These are phyloP conservation scores for Stenodema calcarata DNA, from an alignment of 2,888 invertebrate species.

Conservation along the genomic window DNA sequence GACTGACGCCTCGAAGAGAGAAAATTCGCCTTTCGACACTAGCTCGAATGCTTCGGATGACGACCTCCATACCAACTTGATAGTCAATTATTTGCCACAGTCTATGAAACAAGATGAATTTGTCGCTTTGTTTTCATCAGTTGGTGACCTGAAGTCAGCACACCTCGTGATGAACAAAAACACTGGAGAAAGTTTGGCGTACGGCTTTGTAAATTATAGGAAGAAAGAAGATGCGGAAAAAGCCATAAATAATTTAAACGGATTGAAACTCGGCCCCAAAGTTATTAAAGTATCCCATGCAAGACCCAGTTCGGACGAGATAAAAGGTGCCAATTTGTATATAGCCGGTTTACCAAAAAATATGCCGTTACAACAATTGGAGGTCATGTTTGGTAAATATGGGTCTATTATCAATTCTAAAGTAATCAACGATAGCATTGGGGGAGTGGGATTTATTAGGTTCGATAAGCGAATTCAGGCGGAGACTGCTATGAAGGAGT, in stretches of 20 bases:
- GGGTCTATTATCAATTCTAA: slow-evolving; percentile 96
- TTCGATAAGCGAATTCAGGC: slow-evolving; percentile 90
- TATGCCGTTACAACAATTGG: slow-evolving; percentile 93
- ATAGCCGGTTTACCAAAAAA: slow-evolving; percentile 95
- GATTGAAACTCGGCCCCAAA: slow-evolving; percentile 97
- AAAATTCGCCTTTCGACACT: not conserved
- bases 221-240: slow-evolving; percentile 97
- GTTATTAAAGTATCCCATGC: slow-evolving; percentile 93
- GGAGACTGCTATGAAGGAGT: slow-evolving; percentile 85
- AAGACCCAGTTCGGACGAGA: slow-evolving; percentile 94
- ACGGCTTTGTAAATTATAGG: slow-evolving; percentile 99
- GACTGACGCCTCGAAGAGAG: not conserved
- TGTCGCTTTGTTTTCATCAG: slow-evolving; percentile 94
- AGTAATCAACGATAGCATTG: slow-evolving; percentile 93
- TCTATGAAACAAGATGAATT: slow-evolving; percentile 99
- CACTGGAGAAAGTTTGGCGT: slow-evolving; percentile 98
- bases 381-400: slow-evolving; percentile 90
- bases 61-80: slow-evolving; percentile 97
- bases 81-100: slow-evolving; percentile 99
- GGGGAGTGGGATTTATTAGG: slow-evolving; percentile 91
- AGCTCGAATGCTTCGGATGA: slow-evolving; percentile 62
- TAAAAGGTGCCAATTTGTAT: slow-evolving; percentile 97
- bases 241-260: slow-evolving; percentile 97
- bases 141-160: slow-evolving; percentile 99
- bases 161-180: slow-evolving; percentile 98